Percentiles rank a stretch among this genome's conserved stretches.
These are phyloP conservation scores for Procambarus clarkii DNA, from an alignment of 1,140 invertebrate species.

Conservation along the genomic window DNA sequence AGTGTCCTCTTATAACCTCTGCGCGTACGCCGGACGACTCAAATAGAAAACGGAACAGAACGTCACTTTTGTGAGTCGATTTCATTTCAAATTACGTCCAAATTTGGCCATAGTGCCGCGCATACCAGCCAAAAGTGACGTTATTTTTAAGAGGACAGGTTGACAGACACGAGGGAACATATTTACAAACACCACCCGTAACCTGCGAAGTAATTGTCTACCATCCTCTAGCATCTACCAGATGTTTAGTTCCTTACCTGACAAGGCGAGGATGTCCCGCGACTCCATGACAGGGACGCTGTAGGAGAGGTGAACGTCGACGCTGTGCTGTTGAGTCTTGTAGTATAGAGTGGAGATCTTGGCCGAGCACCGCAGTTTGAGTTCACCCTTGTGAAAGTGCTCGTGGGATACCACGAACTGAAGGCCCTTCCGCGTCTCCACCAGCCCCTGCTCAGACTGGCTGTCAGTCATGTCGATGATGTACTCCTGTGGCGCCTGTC, in stretches of 20 bases:
- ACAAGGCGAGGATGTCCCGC: constrained; percentile 24
- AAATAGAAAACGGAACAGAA: too few relatives aligned
- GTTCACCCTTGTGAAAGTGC: constrained; percentile 37
- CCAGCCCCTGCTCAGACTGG: constrained; percentile 19
- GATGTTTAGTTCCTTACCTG: background rate
- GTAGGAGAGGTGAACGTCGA: constrained; percentile 49
- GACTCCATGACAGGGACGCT: constrained; percentile 57
- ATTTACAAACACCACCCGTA: too few relatives aligned
- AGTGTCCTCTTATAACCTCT: too few relatives aligned
- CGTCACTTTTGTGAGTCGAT: too few relatives aligned
- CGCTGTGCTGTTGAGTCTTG: constrained; percentile 54
- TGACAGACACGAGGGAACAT: too few relatives aligned
- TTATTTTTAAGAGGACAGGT: too few relatives aligned
- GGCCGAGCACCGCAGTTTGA: constrained; percentile 44
- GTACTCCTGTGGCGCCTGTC: constrained; percentile 35
- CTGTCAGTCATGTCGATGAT: background rate
- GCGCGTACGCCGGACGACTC: too few relatives aligned
- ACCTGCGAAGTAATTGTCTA: too few relatives aligned
- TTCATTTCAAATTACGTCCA: too few relatives aligned
- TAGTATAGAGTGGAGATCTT: constrained; percentile 42
- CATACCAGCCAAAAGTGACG: too few relatives aligned
- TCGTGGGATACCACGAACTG: constrained; percentile 24
- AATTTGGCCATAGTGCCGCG: too few relatives aligned
- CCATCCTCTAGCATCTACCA: too few relatives aligned
- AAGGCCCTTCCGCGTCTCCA: constrained; percentile 26